Evolutionary conservation across 2,888 invertebrate genomes (phyloP).

Genomic region (Drosophila prolongata): DNA sequence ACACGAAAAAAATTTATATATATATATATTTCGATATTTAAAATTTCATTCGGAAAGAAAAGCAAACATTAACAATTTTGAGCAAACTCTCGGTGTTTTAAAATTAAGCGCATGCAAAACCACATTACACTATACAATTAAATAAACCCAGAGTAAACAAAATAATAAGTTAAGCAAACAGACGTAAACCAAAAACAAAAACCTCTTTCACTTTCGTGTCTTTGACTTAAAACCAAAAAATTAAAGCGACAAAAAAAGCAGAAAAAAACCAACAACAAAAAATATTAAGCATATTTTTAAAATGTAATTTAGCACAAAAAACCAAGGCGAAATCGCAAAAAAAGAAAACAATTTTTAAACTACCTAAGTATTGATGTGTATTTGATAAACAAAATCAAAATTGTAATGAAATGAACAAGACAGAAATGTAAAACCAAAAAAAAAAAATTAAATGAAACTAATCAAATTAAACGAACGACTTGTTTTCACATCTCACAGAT

Average conservation of each 20-base stretch:
- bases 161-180: conserved; percentile 65
- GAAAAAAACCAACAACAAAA: conserved; percentile 47
- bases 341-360: conserved; percentile 67
- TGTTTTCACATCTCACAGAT: conserved; percentile 25
- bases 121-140: conserved; percentile 65
- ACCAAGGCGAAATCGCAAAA: conserved; percentile 30
- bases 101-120: conserved; percentile 72
- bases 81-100: conserved; percentile 82
- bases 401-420: conserved; percentile 47
- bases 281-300: conserved; percentile 76
- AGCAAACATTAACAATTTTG: conserved; percentile 72
- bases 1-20: conserved; percentile 62
- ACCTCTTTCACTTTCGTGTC: conserved; percentile 85
- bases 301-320: conserved; percentile 78
- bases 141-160: conserved; percentile 50
- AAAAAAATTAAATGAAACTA: conserved; percentile 44
- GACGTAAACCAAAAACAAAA: conserved; percentile 77
- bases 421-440: conserved; percentile 47
- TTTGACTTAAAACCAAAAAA: conserved; percentile 81
- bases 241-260: conserved; percentile 43
- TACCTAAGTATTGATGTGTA: conserved; percentile 76
- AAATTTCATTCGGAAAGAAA: conserved; percentile 67
- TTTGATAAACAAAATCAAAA: conserved; percentile 57
- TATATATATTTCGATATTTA: conserved; percentile 78
- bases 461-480: conserved; percentile 32